A percentile compares a stretch with the other conserved stretches of the same genome.
phyloP scores from a whole-genome alignment of 2,888 invertebrate species.

The Drosophila mayaguana region DNA sequence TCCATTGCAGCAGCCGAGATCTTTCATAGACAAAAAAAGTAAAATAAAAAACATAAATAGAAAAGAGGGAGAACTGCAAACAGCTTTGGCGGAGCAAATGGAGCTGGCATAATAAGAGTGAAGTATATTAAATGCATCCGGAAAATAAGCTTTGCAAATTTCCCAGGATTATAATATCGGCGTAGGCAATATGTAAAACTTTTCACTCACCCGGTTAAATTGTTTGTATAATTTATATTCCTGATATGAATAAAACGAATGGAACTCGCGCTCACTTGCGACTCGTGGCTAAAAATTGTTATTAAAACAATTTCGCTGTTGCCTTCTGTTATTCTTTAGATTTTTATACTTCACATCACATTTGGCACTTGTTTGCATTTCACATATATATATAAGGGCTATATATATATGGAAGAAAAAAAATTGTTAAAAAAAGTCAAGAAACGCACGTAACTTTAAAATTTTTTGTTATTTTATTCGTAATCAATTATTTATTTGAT shows the following conservation, averaged over 20 bases:
- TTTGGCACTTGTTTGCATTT: slow-evolving; percentile 41
- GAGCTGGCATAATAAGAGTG: neutral
- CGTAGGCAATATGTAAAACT: slow-evolving; percentile 4
- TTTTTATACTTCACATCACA: slow-evolving; percentile 18
- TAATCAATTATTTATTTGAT: neutral
- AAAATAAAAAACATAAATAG: neutral
- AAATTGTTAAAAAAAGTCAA: slow-evolving; percentile 5
- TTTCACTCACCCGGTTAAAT: slow-evolving; percentile 32
- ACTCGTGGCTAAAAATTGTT: neutral
- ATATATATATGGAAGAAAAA: slow-evolving; percentile 1
- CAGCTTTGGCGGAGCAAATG: slow-evolving; percentile 2
- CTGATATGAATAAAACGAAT: slow-evolving; percentile 14
- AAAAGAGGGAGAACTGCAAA: neutral
- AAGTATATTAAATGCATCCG: neutral
- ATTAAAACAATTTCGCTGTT: neutral
- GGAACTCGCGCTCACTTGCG: slow-evolving; percentile 13
- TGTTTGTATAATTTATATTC: slow-evolving; percentile 28
- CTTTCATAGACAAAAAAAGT: slow-evolving; percentile 3
- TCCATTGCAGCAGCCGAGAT: neutral
- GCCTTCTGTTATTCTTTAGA: neutral
- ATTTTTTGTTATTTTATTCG: slow-evolving; percentile 1
- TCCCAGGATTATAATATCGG: neutral
- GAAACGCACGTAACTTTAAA: slow-evolving; percentile 11
- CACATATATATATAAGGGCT: neutral
- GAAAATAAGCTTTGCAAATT: neutral